Conservation (phyloP, 2,113 vertebrate genomes). For the human region DNA sequence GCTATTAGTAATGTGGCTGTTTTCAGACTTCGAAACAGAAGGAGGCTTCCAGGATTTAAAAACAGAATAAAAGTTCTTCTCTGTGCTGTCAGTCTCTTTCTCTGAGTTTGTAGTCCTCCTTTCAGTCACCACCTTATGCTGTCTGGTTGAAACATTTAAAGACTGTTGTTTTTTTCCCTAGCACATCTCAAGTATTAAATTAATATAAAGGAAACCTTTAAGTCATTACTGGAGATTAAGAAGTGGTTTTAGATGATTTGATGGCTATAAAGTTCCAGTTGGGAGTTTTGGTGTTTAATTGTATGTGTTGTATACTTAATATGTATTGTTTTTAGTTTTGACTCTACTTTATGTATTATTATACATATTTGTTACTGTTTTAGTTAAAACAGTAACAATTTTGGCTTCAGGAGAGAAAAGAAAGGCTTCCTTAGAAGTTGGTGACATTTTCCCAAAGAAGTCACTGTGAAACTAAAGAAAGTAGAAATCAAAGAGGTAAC, state of each 20-base stretch:
- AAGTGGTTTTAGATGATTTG: background rate
- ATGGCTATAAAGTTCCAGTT: background rate
- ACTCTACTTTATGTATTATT: conserved; percentile 40
- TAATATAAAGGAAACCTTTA: background rate
- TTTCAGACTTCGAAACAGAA: conserved; percentile 48
- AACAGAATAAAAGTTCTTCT: background rate
- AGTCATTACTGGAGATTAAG: background rate
- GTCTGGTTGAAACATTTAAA: conserved; percentile 51
- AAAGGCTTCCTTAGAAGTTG: background rate
- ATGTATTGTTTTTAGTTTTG: background rate
- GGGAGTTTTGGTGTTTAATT: conserved; percentile 25
- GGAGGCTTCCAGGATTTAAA: background rate
- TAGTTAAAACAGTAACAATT: background rate
- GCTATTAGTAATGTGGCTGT: conserved; percentile 72
- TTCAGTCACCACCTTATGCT: background rate
- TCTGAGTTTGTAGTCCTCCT: background rate
- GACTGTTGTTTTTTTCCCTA: conserved; percentile 63
- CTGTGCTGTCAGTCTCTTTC: background rate
- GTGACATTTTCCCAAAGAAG: conserved; percentile 53
- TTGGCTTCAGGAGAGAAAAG: conserved; percentile 24
- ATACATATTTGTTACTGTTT: background rate
- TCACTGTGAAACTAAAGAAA: conserved; percentile 2
- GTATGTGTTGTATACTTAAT: conserved; percentile 10
- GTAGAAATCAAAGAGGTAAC: background rate
- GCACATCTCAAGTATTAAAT: conserved; percentile 45